These are phyloP conservation scores for Cyaniris semiargus DNA, from an alignment of 2,888 invertebrate species.

Conservation along the genomic window DNA sequence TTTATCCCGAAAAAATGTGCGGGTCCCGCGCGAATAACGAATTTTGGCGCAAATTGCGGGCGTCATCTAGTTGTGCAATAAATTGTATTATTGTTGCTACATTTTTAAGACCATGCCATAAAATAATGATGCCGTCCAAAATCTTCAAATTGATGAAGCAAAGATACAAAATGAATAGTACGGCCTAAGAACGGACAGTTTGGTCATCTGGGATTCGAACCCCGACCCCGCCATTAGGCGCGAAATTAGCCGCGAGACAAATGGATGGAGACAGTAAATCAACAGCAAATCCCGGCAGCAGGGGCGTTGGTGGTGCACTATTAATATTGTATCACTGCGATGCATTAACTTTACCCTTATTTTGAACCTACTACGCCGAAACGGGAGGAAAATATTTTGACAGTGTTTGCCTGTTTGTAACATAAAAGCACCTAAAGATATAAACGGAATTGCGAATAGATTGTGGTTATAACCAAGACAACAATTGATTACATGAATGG, in stretches of 20 bases:
- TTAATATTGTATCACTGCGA: neutral
- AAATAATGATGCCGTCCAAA: neutral
- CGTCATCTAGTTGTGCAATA: neutral
- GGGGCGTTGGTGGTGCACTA: slow-evolving; percentile 47
- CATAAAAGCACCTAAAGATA: too few relatives aligned
- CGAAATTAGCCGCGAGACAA: slow-evolving; percentile 72
- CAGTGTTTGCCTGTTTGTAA: too few relatives aligned
- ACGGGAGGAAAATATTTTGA: too few relatives aligned
- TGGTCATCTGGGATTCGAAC: slow-evolving; percentile 56
- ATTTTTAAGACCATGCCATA: too few relatives aligned
- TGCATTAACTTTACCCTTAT: slow-evolving; percentile 3
- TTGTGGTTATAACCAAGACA: too few relatives aligned
- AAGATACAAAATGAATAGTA: neutral
- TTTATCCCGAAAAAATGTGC: neutral
- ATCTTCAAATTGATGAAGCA: neutral
- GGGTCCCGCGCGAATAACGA: neutral
- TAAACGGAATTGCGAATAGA: too few relatives aligned
- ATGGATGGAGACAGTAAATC: slow-evolving; percentile 68
- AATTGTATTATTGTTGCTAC: too few relatives aligned
- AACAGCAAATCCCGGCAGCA: slow-evolving; percentile 61
- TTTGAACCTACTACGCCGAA: too few relatives aligned
- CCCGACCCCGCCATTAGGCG: slow-evolving; percentile 45
- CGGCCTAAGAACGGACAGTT: neutral
- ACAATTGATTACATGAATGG: too few relatives aligned
- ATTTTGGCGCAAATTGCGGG: neutral